phyloP scores from a whole-genome alignment of 2,888 invertebrate species.

The Bimastos eiseni region DNA sequence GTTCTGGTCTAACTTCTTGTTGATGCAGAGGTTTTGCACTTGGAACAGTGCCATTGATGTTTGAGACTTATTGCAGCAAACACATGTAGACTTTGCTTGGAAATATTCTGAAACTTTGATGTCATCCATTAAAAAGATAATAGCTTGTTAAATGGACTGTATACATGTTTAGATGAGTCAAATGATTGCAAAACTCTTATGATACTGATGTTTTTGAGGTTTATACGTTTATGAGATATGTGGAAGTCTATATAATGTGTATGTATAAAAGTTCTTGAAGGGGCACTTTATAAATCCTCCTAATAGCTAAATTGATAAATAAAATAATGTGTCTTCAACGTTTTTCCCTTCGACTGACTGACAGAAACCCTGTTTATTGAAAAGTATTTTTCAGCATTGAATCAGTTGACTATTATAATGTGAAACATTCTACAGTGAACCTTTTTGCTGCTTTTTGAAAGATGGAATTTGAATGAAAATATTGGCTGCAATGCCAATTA shows the following conservation, averaged over 20 bases:
- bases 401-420: not conserved
- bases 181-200: not conserved
- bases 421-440: not conserved
- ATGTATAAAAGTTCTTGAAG: too few relatives aligned
- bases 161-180: slow-evolving; percentile 13
- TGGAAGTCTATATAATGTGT: too few relatives aligned
- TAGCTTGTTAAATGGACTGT: not conserved
- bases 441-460: not conserved
- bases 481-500: not conserved
- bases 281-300: too few relatives aligned
- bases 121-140: not conserved
- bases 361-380: not conserved
- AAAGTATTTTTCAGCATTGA: not conserved
- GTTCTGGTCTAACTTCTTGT: not conserved
- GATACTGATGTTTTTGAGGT: not conserved
- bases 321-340: not conserved
- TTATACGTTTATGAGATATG: not conserved
- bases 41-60: not conserved
- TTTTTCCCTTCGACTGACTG: not conserved
- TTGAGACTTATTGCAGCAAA: not conserved
- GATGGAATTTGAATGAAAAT: not conserved
- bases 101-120: not conserved
- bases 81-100: not conserved
- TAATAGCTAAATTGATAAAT: too few relatives aligned
- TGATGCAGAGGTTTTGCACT: not conserved